Evolutionary conservation across 37 sponge, comb jelly and placozoan species (phyloP), one percentile per base, ranked within the genome.

Genomic region (Chondrilla cf. caribensis): DNA sequence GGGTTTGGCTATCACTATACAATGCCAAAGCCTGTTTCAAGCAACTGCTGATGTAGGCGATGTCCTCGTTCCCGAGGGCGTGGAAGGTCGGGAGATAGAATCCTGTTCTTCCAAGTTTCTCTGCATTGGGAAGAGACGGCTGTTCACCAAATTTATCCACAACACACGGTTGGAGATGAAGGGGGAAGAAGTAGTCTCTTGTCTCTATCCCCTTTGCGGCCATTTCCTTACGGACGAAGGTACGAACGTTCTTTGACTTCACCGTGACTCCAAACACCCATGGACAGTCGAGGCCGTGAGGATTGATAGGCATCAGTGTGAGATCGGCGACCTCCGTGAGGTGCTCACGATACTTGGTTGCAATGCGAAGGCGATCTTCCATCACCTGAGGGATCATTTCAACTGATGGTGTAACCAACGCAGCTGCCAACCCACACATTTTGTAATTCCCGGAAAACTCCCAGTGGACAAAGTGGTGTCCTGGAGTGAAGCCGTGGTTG

Each of bases 211-310:
- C 84, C 3, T 79, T 58, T 0, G 43, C 43, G 38, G 89, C 89
- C 57, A 88, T 60, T 29, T 70, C 55, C 24, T 58, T 58, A 17
- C 89, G 70, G 9, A 88, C 55, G 9, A 0, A 1, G 24, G 51
- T 77, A 3, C 89, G 65, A 3, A 37, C 65, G 18, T 37, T 44
- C 38, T 79, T 83, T 7, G 70, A 62, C 5, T 78, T 60, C 25
- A 54, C 84, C 0, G 73, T 33, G 58, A 88, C 81, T 24, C 89
- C 89, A 70, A 88, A 88, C 75, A 88, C 83, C 89, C 89, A 88
- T 15, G 89, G 89, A 14, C 84, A 42, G 54, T 88, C 89, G 0
- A 18, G 55, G 0, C 89, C 89, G 36, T 36, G 44, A 1, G 44
- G 66, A 70, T 82, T 83, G 0, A 38, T 54, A 8, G 84, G 84